Evolutionary conservation across 2,888 invertebrate species (phyloP).

Genomic region (Tillus elongatus): DNA sequence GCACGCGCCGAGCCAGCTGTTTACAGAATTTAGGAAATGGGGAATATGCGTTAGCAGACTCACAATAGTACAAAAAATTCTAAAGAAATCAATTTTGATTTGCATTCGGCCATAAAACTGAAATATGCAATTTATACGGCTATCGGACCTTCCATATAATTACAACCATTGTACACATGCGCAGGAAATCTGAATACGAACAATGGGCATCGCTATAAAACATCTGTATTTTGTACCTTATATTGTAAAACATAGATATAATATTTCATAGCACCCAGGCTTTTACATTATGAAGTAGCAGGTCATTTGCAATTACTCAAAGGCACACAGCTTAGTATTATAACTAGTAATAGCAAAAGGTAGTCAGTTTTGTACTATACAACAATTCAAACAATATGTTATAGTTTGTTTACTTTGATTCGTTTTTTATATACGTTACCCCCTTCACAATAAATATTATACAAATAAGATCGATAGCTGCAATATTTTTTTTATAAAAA

Average conservation of each 20-base stretch:
- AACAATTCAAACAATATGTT: constrained; percentile 40
- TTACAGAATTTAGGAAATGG: constrained; percentile 40
- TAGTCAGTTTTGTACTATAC: constrained; percentile 44
- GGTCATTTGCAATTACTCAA: constrained; percentile 66
- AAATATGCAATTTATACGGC: constrained; percentile 6
- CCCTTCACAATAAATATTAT: too few relatives aligned
- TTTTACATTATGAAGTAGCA: constrained; percentile 42
- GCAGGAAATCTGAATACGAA: constrained; percentile 30
- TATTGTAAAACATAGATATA: constrained; percentile 38
- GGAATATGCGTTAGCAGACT: too few relatives aligned
- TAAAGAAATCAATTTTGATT: constrained; percentile 36
- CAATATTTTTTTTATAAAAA: too few relatives aligned
- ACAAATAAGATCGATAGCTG: too few relatives aligned
- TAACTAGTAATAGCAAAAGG: constrained; percentile 45
- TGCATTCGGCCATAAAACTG: constrained; percentile 33
- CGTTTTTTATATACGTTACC: too few relatives aligned
- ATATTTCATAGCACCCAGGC: constrained; percentile 41
- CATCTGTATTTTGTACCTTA: constrained; percentile 26
- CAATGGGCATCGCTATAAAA: constrained; percentile 19
- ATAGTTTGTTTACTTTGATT: constrained; percentile 10
- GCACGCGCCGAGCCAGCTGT: constrained; percentile 37
- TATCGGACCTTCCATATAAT: too few relatives aligned
- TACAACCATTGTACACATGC: too few relatives aligned
- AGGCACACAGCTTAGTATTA: constrained; percentile 65
- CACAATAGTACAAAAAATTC: constrained; percentile 32